phyloP scores from a whole-genome alignment of 2,113 vertebrate species.

The Nycticebus coucang region DNA sequence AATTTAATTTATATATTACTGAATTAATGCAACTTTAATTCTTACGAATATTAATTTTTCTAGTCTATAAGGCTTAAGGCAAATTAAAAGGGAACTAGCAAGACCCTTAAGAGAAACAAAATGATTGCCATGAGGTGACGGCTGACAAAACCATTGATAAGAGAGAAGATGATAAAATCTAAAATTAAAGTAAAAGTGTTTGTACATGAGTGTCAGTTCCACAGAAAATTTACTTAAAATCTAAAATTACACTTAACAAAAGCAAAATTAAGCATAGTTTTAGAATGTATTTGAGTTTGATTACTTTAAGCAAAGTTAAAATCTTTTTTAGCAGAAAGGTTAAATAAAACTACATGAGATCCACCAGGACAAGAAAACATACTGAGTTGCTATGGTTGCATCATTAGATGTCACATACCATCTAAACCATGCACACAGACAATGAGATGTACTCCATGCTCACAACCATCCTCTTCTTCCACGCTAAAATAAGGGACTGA shows the following conservation, averaged over 20 bases:
- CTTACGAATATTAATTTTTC: neutral
- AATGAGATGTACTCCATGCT: conserved; percentile 96
- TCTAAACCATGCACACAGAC: conserved; percentile 98
- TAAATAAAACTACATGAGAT: conserved; percentile 35
- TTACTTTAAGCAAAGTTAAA: conserved; percentile 33
- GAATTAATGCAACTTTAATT: conserved; percentile 35
- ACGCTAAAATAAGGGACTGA: conserved; percentile 95
- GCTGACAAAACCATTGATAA: neutral
- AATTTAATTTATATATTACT: conserved; percentile 25
- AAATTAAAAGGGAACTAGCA: neutral
- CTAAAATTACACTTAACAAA: conserved; percentile 20
- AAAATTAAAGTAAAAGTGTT: conserved; percentile 20
- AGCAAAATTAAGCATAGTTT: conserved; percentile 45
- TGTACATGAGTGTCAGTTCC: neutral
- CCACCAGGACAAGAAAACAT: conserved; percentile 59
- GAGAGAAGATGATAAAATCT: conserved; percentile 4
- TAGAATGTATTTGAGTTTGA: conserved; percentile 45
- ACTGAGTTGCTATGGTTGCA: neutral
- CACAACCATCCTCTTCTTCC: conserved; percentile 93
- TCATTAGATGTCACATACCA: conserved; percentile 84
- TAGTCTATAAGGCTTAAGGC: neutral
- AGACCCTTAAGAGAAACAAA: conserved; percentile 37
- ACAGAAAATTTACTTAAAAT: conserved; percentile 44
- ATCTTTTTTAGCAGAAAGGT: conserved; percentile 23
- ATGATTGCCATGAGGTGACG: neutral